Percentiles rank a stretch among this genome's conserved stretches.
phyloP scores from a whole-genome alignment of 2,113 vertebrate genomes.

The Leiothrix lutea region DNA sequence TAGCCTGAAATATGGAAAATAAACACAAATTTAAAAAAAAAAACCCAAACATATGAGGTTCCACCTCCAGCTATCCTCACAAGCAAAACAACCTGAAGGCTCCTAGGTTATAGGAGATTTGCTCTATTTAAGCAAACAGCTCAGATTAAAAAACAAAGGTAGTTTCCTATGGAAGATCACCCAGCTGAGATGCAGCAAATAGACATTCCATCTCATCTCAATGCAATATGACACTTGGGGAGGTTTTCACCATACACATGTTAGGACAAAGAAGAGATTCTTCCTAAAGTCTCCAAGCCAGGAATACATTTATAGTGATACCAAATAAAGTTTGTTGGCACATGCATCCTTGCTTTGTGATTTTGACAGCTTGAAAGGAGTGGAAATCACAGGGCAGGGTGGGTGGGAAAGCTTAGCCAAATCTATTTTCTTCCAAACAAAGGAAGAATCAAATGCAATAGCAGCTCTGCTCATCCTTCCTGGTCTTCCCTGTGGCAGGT shows the following conservation, averaged over 20 bases:
- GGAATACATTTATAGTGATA: not conserved
- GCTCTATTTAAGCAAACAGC: not conserved
- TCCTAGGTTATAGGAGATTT: not conserved
- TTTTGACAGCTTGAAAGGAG: not conserved
- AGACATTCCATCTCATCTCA: not conserved
- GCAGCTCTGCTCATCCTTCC: not conserved
- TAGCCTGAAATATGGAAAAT: not conserved
- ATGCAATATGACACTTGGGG: not conserved
- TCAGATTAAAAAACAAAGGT: not conserved
- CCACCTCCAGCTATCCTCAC: not conserved
- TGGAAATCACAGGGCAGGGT: not conserved
- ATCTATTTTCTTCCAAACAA: not conserved
- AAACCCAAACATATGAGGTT: not conserved
- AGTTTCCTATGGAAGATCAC: not conserved
- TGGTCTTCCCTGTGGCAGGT: not conserved
- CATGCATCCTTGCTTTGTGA: not conserved
- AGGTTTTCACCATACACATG: not conserved
- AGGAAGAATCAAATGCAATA: not conserved
- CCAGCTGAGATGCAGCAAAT: not conserved
- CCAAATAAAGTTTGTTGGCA: not conserved
- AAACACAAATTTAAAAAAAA: not conserved
- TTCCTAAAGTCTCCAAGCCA: not conserved
- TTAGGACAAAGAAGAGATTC: not conserved
- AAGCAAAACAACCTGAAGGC: not conserved
- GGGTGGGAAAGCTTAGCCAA: not conserved